Base-by-base conservation (phyloP, 2,888 invertebrate genomes). In the Therioaphis trifolii region DNA sequence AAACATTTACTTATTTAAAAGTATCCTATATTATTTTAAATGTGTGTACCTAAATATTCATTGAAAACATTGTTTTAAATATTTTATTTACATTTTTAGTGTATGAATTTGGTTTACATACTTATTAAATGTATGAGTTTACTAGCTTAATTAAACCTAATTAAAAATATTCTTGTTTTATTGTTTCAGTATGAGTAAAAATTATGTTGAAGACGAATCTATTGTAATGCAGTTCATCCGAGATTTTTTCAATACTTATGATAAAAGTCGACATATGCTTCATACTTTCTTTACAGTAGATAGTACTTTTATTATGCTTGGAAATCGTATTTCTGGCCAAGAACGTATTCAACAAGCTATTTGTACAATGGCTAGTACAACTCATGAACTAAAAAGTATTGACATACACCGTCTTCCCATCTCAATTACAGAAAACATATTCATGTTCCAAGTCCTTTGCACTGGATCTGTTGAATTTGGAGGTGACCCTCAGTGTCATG, bases 211-310 rank as follows among this genome's bases (percentile, higher is more conserved):
- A n/a, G n/a, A n/a, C n/a, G n/a, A n/a, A n/a, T n/a, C n/a, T n/a
- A 63, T n/a, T n/a, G 29, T 78, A 35, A 11, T 35, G 11, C 68
- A 78, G 49, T 78, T 78, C 24, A 66, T 78, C 2, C 35, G 68
- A 40, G 71, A 80, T 0, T 80, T 80, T 29, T 80, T 68, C 14
- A 15, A 11, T 15, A 61, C 15, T 15, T 72, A 80, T 61, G 80
- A 80, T 12, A 80, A 72, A 35, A 80, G 72, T n/a, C 61, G 80
- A 3, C 61, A 80, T 63, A 46, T 72, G 12, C 29, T 80, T 14
- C 71, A 72, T 15, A 46, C 61, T 21, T 35, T 71, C 15, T 80
- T 80, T 1, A 5, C 71, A 29, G 80, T 72, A 29, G 61, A 71
- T n/a, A 71, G 80, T 46, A 46, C 46, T 14, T 80, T 72, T 35